A percentile compares a stretch with the other conserved stretches of the same genome.
Conservation (phyloP, 2,113 vertebrate genomes). For the Siphamia tubifer region DNA sequence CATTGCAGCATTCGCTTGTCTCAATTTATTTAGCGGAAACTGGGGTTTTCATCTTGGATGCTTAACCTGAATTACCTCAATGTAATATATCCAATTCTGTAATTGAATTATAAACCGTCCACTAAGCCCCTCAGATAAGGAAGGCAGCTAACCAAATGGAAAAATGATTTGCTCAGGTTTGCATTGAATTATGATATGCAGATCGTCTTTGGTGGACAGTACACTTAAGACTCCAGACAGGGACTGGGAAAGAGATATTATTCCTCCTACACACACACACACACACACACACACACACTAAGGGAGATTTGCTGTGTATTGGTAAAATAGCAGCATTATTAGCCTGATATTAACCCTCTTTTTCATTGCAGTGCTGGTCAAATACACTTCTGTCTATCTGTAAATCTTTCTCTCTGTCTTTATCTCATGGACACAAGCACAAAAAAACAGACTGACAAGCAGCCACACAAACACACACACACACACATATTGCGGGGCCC, state of each 20-base stretch:
- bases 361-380: neutral
- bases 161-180: conserved; percentile 64
- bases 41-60: conserved; percentile 23
- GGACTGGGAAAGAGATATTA: conserved; percentile 15
- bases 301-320: neutral
- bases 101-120: conserved; percentile 62
- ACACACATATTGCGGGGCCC: conserved; percentile 24
- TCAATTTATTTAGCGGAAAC: conserved; percentile 30
- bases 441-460: conserved; percentile 14
- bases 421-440: neutral
- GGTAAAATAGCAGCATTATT: neutral
- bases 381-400: neutral
- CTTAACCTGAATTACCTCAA: conserved; percentile 56
- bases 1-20: conserved; percentile 12
- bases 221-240: conserved; percentile 33
- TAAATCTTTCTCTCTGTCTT: neutral
- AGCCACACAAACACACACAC: neutral
- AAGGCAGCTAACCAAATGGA: conserved; percentile 56
- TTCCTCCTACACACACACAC: neutral
- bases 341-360: conserved; percentile 23
- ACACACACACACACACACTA: too few species aligned
- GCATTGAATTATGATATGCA: conserved; percentile 61
- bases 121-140: conserved; percentile 56
- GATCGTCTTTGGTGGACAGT: conserved; percentile 37
- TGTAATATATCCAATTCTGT: conserved; percentile 58